Conservation (phyloP, 2,888 invertebrate genomes). For the Rhamphomyia laevipes region DNA sequence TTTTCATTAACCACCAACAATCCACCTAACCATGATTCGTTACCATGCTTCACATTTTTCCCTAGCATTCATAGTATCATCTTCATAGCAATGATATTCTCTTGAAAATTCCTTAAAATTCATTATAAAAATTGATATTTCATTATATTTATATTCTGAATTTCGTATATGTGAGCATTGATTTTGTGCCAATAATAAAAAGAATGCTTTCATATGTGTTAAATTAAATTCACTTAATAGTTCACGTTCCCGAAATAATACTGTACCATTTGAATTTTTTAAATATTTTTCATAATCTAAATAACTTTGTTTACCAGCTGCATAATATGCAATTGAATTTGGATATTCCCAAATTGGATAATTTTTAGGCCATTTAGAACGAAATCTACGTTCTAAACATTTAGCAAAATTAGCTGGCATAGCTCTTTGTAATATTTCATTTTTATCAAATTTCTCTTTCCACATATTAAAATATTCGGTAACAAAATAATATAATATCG, state of each 20-base stretch:
- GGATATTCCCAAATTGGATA: conserved; percentile 1
- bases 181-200: conserved; percentile 1
- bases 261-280: background rate
- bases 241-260: background rate
- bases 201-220: conserved; percentile 1
- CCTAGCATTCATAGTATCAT: conserved; percentile 1
- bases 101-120: conserved; percentile 1
- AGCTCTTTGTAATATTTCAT: background rate
- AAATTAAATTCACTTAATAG: background rate
- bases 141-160: background rate
- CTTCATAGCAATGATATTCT: conserved; percentile 1
- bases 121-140: conserved; percentile 1
- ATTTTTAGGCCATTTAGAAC: background rate
- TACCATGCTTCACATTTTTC: conserved; percentile 3
- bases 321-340: conserved; percentile 1
- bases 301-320: conserved; percentile 1
- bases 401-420: background rate
- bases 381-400: background rate
- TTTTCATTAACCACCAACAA: too few species aligned
- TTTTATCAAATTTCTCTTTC: conserved; percentile 1
- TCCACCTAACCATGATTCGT: too few species aligned
- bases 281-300: conserved; percentile 2
- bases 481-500: conserved; percentile 1
- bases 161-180: background rate
- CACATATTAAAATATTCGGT: conserved; percentile 1